Conservation (phyloP, 2,888 invertebrate genomes). For the Xanthorhoe spadicearia region DNA sequence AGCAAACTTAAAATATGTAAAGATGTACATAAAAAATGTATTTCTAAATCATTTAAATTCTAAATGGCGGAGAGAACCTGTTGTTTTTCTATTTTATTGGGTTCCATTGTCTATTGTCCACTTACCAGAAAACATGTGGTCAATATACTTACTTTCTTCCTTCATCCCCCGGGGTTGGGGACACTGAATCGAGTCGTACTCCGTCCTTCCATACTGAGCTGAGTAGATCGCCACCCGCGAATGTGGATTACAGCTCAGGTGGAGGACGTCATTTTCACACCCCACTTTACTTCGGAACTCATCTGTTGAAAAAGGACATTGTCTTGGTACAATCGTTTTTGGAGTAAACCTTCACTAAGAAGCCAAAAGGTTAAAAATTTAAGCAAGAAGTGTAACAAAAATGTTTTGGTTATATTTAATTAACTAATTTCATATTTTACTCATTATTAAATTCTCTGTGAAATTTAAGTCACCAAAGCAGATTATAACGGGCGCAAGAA, state of each 20-base stretch:
- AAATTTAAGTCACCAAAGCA: neutral
- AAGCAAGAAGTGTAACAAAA: neutral
- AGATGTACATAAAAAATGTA: too few relatives aligned
- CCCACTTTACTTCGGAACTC: slow-evolving; percentile 97
- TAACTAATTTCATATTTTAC: too few relatives aligned
- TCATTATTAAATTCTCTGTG: too few relatives aligned
- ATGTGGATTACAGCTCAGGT: slow-evolving; percentile 94
- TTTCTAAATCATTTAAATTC: too few relatives aligned
- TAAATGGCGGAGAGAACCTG: too few relatives aligned
- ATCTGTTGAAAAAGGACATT: slow-evolving; percentile 82
- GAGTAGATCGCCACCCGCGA: slow-evolving; percentile 96
- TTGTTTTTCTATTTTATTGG: too few relatives aligned
- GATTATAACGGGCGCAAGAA: neutral
- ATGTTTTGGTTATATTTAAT: too few relatives aligned
- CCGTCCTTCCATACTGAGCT: slow-evolving; percentile 95
- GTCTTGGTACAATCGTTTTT: neutral
- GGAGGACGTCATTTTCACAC: slow-evolving; percentile 95
- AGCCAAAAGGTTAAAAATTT: neutral
- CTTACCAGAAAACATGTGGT: neutral
- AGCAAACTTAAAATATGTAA: too few relatives aligned
- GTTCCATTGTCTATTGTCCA: too few relatives aligned
- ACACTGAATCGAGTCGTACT: slow-evolving; percentile 94
- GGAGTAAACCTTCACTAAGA: neutral
- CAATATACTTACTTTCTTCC: slow-evolving; percentile 91
- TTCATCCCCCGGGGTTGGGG: slow-evolving; percentile 93